Evolutionary conservation across 1,140 invertebrate genomes (phyloP).

Genomic region (Euglossa dilemma): DNA sequence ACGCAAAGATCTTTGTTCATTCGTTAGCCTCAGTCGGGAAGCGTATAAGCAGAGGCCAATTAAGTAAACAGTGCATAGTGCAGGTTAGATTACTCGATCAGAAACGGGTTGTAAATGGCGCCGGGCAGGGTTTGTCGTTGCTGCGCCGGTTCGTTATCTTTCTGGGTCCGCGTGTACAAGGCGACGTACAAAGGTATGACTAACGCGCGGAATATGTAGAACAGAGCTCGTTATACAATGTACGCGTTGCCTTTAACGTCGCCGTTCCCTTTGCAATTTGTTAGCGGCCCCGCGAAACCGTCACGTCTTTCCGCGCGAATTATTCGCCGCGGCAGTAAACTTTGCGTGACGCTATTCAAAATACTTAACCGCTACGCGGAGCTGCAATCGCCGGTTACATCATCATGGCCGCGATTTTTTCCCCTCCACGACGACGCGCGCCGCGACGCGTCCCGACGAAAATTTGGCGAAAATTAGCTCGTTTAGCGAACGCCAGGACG

Average conservation of each 20-base stretch:
- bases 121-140: slow-evolving; percentile 14
- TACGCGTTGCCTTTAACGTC: slow-evolving; percentile 7
- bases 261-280: slow-evolving; percentile 38
- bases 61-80: too few species aligned
- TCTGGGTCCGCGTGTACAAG: not conserved
- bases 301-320: slow-evolving; percentile 24
- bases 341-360: slow-evolving; percentile 37
- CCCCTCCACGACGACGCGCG: not conserved
- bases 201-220: slow-evolving; percentile 45
- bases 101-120: not conserved
- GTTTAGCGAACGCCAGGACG: too few species aligned
- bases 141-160: slow-evolving; percentile 29
- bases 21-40: too few species aligned
- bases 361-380: not conserved
- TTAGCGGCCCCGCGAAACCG: slow-evolving; percentile 25
- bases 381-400: not conserved
- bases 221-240: slow-evolving; percentile 36
- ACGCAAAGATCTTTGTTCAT: too few species aligned
- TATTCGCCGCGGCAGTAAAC: slow-evolving; percentile 28
- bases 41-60: too few species aligned
- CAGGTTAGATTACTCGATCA: not conserved
- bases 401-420: not conserved
- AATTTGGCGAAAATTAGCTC: too few species aligned
- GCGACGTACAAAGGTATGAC: slow-evolving; percentile 24
- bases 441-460: too few species aligned